phyloP scores from a whole-genome alignment of 2,797 vertebrate genomes.

The Natrix natrix region DNA sequence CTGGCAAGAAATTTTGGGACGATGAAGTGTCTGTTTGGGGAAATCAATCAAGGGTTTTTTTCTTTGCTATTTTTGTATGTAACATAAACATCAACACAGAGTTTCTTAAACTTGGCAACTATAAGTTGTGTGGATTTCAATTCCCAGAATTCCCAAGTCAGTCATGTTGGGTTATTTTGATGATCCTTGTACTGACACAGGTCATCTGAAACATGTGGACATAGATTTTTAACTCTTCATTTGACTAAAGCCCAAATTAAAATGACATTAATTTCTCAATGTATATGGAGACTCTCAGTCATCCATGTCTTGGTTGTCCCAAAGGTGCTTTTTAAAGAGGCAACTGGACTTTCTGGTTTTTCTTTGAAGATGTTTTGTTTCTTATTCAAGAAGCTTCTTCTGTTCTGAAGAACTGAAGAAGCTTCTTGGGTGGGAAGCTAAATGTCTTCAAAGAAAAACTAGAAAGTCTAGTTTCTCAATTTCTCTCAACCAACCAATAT shows the following conservation, averaged over 20 bases:
- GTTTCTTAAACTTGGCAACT: neutral
- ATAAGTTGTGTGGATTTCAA: neutral
- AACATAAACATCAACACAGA: slow-evolving; percentile 50
- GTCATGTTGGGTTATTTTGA: slow-evolving; percentile 15
- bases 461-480: neutral
- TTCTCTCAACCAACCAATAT: neutral
- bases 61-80: neutral
- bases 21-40: neutral
- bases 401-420: too few species aligned
- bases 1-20: neutral
- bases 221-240: neutral
- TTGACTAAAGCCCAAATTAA: neutral
- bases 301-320: too few species aligned
- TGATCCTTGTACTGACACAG: slow-evolving; percentile 47
- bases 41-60: neutral
- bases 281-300: too few species aligned
- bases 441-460: too few species aligned
- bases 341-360: too few species aligned
- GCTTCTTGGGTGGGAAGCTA: too few species aligned
- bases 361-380: too few species aligned
- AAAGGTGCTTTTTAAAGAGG: too few species aligned
- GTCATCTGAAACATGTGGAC: slow-evolving; percentile 45
- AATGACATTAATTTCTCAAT: neutral
- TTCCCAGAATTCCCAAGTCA: neutral
- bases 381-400: too few species aligned